Conservation (phyloP, 2,888 invertebrate genomes). For the Lycocerus yunnanus region DNA sequence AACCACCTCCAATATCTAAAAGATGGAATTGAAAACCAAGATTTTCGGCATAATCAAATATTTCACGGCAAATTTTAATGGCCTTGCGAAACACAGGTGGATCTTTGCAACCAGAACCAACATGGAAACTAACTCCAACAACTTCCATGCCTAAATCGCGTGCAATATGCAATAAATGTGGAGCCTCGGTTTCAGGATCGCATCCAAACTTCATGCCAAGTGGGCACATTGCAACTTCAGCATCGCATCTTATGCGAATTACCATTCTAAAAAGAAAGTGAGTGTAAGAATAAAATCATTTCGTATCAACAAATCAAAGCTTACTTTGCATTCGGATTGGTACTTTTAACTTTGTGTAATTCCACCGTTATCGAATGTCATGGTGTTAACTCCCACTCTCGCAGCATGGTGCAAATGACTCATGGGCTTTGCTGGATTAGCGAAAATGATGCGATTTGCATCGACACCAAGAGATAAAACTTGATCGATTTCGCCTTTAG, state of each 20-base stretch:
- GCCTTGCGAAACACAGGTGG: slow-evolving; percentile 81
- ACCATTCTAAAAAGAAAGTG: slow-evolving; percentile 67
- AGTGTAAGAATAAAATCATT: neutral
- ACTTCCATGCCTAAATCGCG: slow-evolving; percentile 76
- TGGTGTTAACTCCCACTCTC: slow-evolving; percentile 73
- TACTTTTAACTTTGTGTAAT: slow-evolving; percentile 83
- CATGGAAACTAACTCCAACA: slow-evolving; percentile 88
- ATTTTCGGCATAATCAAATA: slow-evolving; percentile 71
- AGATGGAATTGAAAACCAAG: slow-evolving; percentile 79
- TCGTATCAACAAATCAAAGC: slow-evolving; percentile 38
- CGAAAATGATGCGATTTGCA: slow-evolving; percentile 87
- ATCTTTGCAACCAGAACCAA: slow-evolving; percentile 90
- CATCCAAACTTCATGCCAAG: slow-evolving; percentile 96
- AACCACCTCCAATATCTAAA: slow-evolving; percentile 90
- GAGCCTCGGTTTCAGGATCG: slow-evolving; percentile 76
- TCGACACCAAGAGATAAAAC: slow-evolving; percentile 76
- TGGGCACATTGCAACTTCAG: slow-evolving; percentile 81
- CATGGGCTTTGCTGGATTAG: slow-evolving; percentile 93
- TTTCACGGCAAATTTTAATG: slow-evolving; percentile 68
- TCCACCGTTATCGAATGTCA: slow-evolving; percentile 96
- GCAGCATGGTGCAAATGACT: slow-evolving; percentile 88
- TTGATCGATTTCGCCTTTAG: slow-evolving; percentile 88
- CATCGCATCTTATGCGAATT: slow-evolving; percentile 87
- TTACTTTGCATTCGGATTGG: slow-evolving; percentile 83
- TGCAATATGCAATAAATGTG: slow-evolving; percentile 74